phyloP scores from a whole-genome alignment of 2,113 vertebrate species.

The Larimichthys crocea region DNA sequence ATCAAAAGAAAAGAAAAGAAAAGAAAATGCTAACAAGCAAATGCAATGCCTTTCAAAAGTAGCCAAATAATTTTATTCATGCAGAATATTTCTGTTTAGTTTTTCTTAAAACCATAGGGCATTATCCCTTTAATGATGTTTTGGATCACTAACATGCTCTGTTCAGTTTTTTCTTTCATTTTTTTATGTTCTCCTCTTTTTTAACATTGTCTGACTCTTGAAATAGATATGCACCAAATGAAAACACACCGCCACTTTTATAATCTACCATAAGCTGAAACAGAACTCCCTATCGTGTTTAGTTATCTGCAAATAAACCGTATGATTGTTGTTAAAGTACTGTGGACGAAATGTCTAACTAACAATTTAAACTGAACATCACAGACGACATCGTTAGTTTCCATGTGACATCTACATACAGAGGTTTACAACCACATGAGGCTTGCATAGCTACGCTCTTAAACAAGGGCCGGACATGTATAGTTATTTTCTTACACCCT shows the following conservation, averaged over 20 bases:
- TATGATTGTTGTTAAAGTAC: background rate
- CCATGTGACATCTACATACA: background rate
- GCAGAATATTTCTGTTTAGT: constrained; percentile 43
- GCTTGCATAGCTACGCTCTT: background rate
- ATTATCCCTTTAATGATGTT: constrained; percentile 59
- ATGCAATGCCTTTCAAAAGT: constrained; percentile 62
- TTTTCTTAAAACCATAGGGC: constrained; percentile 45
- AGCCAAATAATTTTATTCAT: constrained; percentile 51
- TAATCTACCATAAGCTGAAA: background rate
- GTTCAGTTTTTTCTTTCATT: background rate
- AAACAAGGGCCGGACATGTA: background rate
- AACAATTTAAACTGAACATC: constrained; percentile 8
- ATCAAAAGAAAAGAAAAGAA: constrained; percentile 12
- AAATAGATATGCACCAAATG: constrained; percentile 43
- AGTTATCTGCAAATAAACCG: background rate
- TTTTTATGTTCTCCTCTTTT: constrained; percentile 18
- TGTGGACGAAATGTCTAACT: background rate
- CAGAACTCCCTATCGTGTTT: background rate
- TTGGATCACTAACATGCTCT: background rate
- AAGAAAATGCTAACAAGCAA: constrained; percentile 41
- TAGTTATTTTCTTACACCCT: constrained; percentile 48
- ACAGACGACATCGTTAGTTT: background rate
- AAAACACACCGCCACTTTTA: constrained; percentile 31
- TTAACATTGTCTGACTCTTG: constrained; percentile 5
- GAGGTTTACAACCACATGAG: constrained; percentile 8